Conservation (phyloP, 2,113 vertebrate genomes). For the Brienomyrus brachyistius region DNA sequence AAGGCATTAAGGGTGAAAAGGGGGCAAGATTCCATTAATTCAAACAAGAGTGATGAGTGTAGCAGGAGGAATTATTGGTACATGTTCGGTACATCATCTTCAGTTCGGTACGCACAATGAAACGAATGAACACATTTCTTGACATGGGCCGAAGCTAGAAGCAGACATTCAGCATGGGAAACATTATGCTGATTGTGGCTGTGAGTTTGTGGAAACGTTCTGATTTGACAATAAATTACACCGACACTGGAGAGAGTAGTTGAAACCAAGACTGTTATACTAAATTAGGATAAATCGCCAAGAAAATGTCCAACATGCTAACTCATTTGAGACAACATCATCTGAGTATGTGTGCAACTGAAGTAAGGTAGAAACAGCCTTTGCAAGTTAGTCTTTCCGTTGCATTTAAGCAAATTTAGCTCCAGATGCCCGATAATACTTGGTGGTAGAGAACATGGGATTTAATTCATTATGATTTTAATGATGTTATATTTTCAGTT, state of each 20-base stretch:
- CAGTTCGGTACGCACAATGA: background rate
- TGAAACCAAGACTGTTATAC: background rate
- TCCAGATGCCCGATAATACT: background rate
- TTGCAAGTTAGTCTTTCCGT: background rate
- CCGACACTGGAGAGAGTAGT: background rate
- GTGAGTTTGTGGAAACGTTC: background rate
- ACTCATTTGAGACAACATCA: background rate
- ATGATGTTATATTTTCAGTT: background rate
- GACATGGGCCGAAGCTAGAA: background rate
- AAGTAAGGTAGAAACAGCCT: background rate
- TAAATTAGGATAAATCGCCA: background rate
- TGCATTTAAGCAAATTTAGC: background rate
- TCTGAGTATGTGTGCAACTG: background rate
- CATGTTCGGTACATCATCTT: background rate
- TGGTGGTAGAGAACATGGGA: background rate
- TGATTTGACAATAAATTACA: background rate
- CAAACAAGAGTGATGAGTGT: background rate
- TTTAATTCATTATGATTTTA: background rate
- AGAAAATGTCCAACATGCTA: background rate
- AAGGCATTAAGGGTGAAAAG: background rate
- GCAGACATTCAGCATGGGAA: background rate
- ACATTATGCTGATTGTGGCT: background rate
- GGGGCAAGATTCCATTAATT: background rate
- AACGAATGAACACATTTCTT: background rate
- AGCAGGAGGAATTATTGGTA: background rate